These are phyloP conservation scores for Ornithoptera priamus DNA, from an alignment of 2,888 invertebrate species.

Conservation along the genomic window DNA sequence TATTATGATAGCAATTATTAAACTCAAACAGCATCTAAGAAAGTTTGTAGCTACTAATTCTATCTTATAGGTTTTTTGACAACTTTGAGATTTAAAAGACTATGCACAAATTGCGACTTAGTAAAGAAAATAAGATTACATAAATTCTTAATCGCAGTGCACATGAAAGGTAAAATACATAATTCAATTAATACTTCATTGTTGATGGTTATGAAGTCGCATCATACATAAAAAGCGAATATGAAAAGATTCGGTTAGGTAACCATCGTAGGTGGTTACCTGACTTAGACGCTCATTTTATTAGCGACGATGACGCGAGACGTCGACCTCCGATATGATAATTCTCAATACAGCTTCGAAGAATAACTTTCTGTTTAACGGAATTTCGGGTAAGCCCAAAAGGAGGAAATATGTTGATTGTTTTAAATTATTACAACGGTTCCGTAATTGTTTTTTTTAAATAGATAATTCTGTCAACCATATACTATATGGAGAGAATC, in stretches of 20 bases:
- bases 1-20: too few species aligned
- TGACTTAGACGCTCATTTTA: constrained; percentile 16
- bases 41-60: too few species aligned
- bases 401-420: constrained; percentile 47
- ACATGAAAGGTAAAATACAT: constrained; percentile 21
- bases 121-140: background rate
- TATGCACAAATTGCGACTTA: background rate
- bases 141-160: background rate
- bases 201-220: constrained; percentile 18
- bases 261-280: constrained; percentile 18
- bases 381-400: constrained; percentile 49
- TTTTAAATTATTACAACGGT: background rate
- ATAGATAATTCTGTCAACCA: too few species aligned
- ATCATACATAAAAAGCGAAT: constrained; percentile 26
- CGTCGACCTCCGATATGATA: constrained; percentile 50
- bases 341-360: constrained; percentile 59
- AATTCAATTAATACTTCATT: background rate
- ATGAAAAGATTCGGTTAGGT: constrained; percentile 23
- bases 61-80: too few species aligned
- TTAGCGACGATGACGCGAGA: constrained; percentile 39
- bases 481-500: too few species aligned
- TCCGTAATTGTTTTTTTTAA: background rate
- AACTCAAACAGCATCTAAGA: too few species aligned
- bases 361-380: constrained; percentile 65
- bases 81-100: background rate